phyloP scores from a whole-genome alignment of 2,113 vertebrate genomes.

The Falcunculus frontatus region DNA sequence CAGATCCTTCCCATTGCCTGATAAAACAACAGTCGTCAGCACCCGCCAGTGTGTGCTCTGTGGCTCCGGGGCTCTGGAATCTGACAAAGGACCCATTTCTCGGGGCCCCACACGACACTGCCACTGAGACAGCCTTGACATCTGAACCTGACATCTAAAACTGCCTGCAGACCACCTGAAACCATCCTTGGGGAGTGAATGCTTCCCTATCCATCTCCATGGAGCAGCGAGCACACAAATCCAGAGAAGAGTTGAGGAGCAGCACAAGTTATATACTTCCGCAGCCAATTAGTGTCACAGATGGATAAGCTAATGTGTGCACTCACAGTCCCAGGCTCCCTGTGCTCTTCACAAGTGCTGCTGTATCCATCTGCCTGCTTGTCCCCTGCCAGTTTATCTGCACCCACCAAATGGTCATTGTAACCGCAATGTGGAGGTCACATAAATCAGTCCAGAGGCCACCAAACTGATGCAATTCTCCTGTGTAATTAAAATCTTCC shows the following conservation, averaged over 20 bases:
- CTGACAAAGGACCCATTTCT: not conserved
- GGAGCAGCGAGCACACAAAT: not conserved
- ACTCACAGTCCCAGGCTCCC: not conserved
- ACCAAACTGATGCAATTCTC: not conserved
- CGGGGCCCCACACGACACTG: not conserved
- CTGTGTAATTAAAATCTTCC: not conserved
- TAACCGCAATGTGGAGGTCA: not conserved
- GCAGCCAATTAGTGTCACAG: not conserved
- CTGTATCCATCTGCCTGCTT: not conserved
- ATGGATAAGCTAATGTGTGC: not conserved
- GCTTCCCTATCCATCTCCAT: not conserved
- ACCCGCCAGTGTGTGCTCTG: not conserved
- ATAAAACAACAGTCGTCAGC: not conserved
- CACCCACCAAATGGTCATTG: not conserved
- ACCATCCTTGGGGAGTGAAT: accelerated
- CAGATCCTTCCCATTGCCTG: not conserved
- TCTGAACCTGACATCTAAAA: accelerated
- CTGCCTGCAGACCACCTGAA: not conserved
- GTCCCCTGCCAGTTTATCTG: not conserved
- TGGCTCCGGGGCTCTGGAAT: not conserved
- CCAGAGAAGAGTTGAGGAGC: not conserved
- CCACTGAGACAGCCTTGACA: not conserved
- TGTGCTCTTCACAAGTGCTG: not conserved
- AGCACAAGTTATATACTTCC: not conserved
- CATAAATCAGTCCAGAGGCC: not conserved